phyloP scores from a whole-genome alignment of 2,888 invertebrate species.

The Yponomeuta cagnagella region DNA sequence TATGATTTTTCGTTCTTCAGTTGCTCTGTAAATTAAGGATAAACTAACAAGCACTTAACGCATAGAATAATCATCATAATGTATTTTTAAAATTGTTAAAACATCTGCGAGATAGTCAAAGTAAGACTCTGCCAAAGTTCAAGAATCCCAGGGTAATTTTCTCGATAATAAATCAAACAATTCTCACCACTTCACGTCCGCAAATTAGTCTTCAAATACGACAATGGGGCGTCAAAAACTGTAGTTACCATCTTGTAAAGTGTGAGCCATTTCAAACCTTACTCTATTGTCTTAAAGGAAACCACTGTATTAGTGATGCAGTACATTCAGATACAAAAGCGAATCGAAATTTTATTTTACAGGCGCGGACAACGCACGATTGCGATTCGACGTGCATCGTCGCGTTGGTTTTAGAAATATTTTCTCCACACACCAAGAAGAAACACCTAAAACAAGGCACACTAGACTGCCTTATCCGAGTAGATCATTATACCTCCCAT shows the following conservation, averaged over 20 bases:
- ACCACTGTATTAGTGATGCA: background rate
- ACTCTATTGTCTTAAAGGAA: background rate
- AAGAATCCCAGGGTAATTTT: background rate
- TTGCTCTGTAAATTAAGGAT: too few relatives aligned
- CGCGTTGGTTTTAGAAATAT: background rate
- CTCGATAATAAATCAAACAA: background rate
- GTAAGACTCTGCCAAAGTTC: background rate
- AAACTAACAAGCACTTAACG: too few relatives aligned
- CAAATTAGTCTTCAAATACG: background rate
- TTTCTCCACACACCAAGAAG: background rate
- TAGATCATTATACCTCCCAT: too few relatives aligned
- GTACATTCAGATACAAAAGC: background rate
- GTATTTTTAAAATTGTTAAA: background rate
- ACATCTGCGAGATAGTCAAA: background rate
- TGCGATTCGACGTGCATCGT: too few relatives aligned
- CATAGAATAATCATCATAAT: background rate
- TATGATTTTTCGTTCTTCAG: too few relatives aligned
- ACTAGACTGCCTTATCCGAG: too few relatives aligned
- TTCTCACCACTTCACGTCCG: conserved; percentile 10
- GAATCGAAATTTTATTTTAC: background rate
- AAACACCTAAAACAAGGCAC: too few relatives aligned
- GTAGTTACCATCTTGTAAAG: background rate
- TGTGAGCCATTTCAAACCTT: background rate
- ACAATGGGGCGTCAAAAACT: background rate
- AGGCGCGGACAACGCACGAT: background rate